These are phyloP conservation scores for Montipora sp. DNA, from an alignment of 64 coral and sea anemone genomes.

Conservation along the genomic window DNA sequence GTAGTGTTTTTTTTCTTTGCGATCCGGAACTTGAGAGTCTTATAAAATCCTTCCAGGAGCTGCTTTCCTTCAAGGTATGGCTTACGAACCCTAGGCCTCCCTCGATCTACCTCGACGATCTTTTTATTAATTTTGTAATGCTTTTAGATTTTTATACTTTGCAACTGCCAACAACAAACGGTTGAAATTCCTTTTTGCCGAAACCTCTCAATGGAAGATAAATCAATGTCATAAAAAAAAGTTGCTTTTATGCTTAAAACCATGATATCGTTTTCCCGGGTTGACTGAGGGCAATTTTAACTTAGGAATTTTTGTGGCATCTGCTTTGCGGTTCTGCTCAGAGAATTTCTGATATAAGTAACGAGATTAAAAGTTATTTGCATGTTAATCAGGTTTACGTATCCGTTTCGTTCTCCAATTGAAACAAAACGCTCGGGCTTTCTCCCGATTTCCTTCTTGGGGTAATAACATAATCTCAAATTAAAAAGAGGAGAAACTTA, in stretches of 20 bases:
- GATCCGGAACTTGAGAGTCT: no score
- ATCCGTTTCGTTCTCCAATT: background rate
- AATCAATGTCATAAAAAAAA: no score
- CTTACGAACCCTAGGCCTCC: no score
- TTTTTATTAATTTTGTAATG: no score
- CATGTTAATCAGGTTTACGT: background rate
- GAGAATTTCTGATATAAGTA: background rate
- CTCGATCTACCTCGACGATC: no score
- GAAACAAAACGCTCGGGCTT: background rate
- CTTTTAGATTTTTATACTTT: no score
- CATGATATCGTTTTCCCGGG: background rate
- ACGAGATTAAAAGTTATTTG: background rate
- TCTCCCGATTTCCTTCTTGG: background rate
- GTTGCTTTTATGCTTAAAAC: background rate
- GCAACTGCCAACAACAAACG: no score
- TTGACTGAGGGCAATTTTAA: background rate
- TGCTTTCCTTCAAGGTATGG: no score
- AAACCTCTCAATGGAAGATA: no score
- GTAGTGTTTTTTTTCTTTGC: no score
- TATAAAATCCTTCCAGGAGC: no score
- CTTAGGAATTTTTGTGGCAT: background rate
- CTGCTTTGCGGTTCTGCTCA: background rate
- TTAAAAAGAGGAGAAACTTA: background rate
- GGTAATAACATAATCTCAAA: background rate
- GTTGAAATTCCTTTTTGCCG: no score